Evolutionary conservation across 1,140 invertebrate genomes (phyloP).

Genomic region (Lucilia cuprina): DNA sequence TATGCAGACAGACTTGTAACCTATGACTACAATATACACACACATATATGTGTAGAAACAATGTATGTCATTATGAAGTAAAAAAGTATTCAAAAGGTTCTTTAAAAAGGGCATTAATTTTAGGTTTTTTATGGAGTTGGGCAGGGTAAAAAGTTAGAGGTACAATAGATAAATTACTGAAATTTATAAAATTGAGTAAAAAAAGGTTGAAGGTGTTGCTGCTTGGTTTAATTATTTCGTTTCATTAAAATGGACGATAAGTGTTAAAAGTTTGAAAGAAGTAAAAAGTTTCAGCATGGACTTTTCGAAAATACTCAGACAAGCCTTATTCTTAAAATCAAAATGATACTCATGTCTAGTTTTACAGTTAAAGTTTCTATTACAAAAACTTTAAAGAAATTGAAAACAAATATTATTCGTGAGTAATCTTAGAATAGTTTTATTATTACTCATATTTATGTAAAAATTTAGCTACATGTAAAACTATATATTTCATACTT

Average conservation of each 20-base stretch:
- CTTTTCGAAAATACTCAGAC: no score
- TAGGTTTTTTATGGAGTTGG: background rate
- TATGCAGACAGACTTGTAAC: background rate
- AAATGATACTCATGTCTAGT: no score
- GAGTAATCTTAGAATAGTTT: no score
- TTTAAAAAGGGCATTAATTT: no score
- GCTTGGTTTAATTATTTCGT: background rate
- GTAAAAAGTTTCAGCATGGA: background rate
- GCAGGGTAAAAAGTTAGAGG: background rate
- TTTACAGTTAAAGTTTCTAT: no score
- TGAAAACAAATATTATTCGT: no score
- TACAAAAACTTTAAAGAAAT: no score
- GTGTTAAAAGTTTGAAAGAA: background rate
- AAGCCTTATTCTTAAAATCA: no score
- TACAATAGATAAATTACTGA: background rate
- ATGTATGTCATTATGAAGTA: constrained; percentile 29
- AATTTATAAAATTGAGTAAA: background rate
- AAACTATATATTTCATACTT: no score
- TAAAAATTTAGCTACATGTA: no score
- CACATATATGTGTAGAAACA: background rate
- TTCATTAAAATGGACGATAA: background rate
- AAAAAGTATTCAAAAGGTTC: background rate
- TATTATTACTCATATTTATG: no score
- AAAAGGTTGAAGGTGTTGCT: background rate
- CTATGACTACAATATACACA: no score